A percentile compares a stretch with the other conserved stretches of the same genome.
Conservation (phyloP, 2,113 vertebrate species). For the Epinephelus lanceolatus region DNA sequence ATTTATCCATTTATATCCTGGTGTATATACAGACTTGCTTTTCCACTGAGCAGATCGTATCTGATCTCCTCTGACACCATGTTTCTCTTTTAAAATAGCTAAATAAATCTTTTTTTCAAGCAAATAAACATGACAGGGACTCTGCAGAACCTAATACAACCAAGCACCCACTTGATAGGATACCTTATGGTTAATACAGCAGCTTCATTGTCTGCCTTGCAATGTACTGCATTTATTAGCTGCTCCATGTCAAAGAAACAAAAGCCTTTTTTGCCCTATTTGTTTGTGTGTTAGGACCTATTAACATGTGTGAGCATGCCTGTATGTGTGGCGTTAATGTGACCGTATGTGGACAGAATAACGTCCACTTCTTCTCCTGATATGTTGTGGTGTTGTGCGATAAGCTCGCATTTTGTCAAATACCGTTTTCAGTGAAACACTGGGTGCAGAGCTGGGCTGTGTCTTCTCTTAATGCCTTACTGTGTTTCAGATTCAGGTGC, state of each 20-base stretch:
- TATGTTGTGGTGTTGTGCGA: constrained; percentile 75
- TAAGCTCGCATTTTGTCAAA: constrained; percentile 77
- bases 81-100: neutral
- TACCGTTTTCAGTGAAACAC: constrained; percentile 53
- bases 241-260: neutral
- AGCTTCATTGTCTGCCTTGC: constrained; percentile 19
- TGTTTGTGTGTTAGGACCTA: constrained; percentile 58
- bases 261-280: constrained; percentile 4
- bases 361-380: constrained; percentile 66
- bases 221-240: constrained; percentile 5
- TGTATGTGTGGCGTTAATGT: constrained; percentile 76
- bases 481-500: constrained; percentile 70
- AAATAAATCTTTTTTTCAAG: constrained; percentile 3
- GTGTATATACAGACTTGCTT: constrained; percentile 21
- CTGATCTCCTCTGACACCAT: neutral
- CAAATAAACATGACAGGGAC: constrained; percentile 10
- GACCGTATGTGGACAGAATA: constrained; percentile 64
- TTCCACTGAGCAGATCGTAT: neutral
- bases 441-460: constrained; percentile 74
- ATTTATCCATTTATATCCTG: constrained; percentile 28
- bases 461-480: constrained; percentile 71
- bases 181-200: neutral
- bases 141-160: constrained; percentile 26
- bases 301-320: constrained; percentile 83
- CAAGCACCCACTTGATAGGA: constrained; percentile 10